Base-by-base conservation (phyloP, 2,888 invertebrate species). In the Gandaritis pyraliata region DNA sequence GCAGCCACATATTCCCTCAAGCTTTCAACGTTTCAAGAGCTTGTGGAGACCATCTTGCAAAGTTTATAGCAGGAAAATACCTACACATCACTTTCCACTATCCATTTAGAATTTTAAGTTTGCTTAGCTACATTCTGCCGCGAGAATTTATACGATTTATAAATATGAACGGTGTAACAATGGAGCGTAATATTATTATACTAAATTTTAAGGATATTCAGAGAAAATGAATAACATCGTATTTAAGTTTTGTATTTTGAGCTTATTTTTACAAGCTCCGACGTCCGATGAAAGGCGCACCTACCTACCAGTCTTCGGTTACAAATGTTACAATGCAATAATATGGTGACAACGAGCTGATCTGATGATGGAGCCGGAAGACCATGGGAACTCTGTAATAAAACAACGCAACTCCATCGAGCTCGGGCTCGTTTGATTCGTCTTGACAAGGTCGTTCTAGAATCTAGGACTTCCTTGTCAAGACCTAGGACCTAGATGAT, bases 31-130 rank as follows among this genome's bases (percentile, higher is more conserved):
- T 53, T 65, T 53, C 29, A 53, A 68, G 64, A 69, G 59, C 69
- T 73, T 66, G 64, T 46, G 64, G 66, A 58, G 64, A 54, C 50
- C 52, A 62, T 38, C 57, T 67, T 72, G 72, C 64, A 80, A 74
- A 76, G 72, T 75, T 76, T 71, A 78, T 72, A 67, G 61, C 68
- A 50, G 59, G 55, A 49, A 60, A 62, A 52, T 49, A n/a, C n/a
- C n/a, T n/a, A 39, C 49, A 54, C 41, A 13, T 15, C 36, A 54
- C 30, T 50, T 58, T 58, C 30, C 51, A 55, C 62, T 38, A 12
- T 30, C 29, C 7, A n/a, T 52, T 30, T 11, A n/a, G 39, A 33
- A 39, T 13, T 12, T 12, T 38, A 47, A 29, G 10, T 39, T 33
- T 18, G 11, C 39, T 45, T 39, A 50, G 58, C 45, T 49, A 58